Evolutionary conservation across 1,140 invertebrate species (phyloP).

Genomic region (Atta texana): DNA sequence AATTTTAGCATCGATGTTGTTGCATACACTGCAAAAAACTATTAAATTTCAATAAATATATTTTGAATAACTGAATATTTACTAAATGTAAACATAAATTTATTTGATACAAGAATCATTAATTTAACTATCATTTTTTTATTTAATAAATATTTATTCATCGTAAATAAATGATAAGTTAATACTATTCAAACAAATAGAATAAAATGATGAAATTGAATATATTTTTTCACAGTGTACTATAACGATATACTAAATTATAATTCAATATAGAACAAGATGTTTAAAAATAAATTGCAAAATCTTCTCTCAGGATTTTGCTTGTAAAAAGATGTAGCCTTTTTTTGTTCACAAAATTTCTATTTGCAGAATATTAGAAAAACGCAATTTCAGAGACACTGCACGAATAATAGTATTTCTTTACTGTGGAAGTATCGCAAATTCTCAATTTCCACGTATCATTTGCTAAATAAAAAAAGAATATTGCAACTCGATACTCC

Average conservation of each 20-base stretch:
- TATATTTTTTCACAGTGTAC: neutral
- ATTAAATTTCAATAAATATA: too few species aligned
- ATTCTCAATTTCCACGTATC: slow-evolving; percentile 12
- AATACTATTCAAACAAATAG: too few species aligned
- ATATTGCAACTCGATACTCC: neutral
- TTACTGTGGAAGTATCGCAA: neutral
- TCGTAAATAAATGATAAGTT: too few species aligned
- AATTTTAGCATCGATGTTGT: neutral
- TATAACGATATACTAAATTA: neutral
- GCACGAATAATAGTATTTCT: neutral
- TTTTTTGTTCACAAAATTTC: neutral
- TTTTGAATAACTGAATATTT: too few species aligned
- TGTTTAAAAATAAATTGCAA: neutral
- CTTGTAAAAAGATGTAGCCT: neutral
- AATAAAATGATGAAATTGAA: too few species aligned
- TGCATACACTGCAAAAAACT: neutral
- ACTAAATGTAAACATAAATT: too few species aligned
- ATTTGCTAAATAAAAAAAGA: slow-evolving; percentile 22
- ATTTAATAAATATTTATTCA: too few species aligned
- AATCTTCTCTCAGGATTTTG: neutral
- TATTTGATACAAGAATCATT: too few species aligned
- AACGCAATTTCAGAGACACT: neutral
- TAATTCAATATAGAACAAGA: neutral
- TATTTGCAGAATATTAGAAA: neutral
- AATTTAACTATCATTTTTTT: too few species aligned